Percentiles rank a stretch among this genome's conserved stretches.
Conservation (phyloP, 2,113 vertebrate genomes). For the Platichthys stellatus region DNA sequence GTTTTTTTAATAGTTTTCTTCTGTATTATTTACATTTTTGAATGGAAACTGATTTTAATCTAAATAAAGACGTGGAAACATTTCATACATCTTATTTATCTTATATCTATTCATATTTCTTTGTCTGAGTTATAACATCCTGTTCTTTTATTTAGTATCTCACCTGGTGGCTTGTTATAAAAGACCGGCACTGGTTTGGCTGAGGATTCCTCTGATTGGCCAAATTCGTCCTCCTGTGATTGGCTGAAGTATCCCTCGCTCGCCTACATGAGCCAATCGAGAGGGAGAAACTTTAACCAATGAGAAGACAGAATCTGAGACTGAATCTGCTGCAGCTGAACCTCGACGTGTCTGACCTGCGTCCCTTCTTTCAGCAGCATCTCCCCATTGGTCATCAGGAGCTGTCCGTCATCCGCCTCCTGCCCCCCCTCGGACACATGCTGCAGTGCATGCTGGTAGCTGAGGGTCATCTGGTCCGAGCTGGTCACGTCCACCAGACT, state of each 20-base stretch:
- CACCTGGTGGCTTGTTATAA: slow-evolving; percentile 98
- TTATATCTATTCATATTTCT: too few species aligned
- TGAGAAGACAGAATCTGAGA: accelerated
- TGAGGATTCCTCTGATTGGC: slow-evolving; percentile 88
- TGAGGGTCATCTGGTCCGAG: slow-evolving; percentile 82
- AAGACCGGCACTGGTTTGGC: slow-evolving; percentile 92
- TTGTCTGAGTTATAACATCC: neutral
- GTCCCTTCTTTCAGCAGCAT: slow-evolving; percentile 91
- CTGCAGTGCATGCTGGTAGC: slow-evolving; percentile 89
- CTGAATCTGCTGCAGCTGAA: neutral
- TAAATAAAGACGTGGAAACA: too few species aligned
- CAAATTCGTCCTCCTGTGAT: slow-evolving; percentile 95
- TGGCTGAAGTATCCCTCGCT: slow-evolving; percentile 98
- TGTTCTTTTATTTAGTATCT: slow-evolving; percentile 14
- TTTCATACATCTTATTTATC: too few species aligned
- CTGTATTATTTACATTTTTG: too few species aligned
- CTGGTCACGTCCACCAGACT: slow-evolving; percentile 83
- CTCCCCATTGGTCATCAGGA: slow-evolving; percentile 95
- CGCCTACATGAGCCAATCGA: slow-evolving; percentile 77
- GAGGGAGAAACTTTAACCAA: neutral
- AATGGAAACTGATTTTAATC: too few species aligned
- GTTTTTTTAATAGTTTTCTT: too few species aligned
- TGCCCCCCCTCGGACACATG: slow-evolving; percentile 77
- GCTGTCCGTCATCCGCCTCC: slow-evolving; percentile 82
- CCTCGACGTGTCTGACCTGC: slow-evolving; percentile 77